Evolutionary conservation across 2,888 invertebrate species (phyloP).

Genomic region (Drosophila subsilvestris): DNA sequence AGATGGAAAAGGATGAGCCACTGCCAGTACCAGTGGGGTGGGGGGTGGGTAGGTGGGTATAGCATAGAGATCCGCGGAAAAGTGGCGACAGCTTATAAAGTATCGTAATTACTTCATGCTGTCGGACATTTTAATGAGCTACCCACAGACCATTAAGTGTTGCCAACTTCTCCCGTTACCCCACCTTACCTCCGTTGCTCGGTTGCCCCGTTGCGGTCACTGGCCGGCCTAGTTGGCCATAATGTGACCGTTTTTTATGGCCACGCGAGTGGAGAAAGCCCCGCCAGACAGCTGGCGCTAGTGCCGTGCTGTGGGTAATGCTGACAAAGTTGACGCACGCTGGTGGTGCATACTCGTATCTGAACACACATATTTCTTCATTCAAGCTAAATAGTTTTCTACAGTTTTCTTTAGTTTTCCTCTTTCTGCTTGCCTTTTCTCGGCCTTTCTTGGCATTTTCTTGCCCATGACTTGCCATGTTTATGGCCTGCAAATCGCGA

Average conservation of each 20-base stretch:
- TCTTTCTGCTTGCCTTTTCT: slow-evolving; percentile 3
- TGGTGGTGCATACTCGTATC: background rate
- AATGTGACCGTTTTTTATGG: slow-evolving; percentile 70
- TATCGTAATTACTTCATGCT: slow-evolving; percentile 72
- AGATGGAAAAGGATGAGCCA: slow-evolving; percentile 23
- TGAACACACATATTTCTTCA: slow-evolving; percentile 35
- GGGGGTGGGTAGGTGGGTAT: background rate
- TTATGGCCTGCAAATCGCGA: slow-evolving; percentile 57
- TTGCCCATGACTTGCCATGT: slow-evolving; percentile 44
- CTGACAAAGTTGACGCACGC: slow-evolving; percentile 48
- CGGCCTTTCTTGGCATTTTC: slow-evolving; percentile 26
- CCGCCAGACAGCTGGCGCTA: slow-evolving; percentile 63
- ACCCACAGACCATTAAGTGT: slow-evolving; percentile 52
- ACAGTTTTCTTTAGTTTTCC: slow-evolving; percentile 15
- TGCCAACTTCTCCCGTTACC: slow-evolving; percentile 34
- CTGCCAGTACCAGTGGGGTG: slow-evolving; percentile 3
- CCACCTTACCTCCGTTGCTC: background rate
- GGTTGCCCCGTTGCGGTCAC: slow-evolving; percentile 55
- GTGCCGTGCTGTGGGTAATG: slow-evolving; percentile 55
- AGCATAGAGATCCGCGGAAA: slow-evolving; percentile 2
- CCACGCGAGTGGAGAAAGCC: slow-evolving; percentile 38
- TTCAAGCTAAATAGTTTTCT: slow-evolving; percentile 33
- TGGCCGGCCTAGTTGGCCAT: slow-evolving; percentile 75
- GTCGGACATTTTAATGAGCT: slow-evolving; percentile 66
- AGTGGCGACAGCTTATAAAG: slow-evolving; percentile 60